Evolutionary conservation across 1,140 invertebrate species (phyloP), one percentile per base, ranked within the genome.

Genomic region (Physella acuta): DNA sequence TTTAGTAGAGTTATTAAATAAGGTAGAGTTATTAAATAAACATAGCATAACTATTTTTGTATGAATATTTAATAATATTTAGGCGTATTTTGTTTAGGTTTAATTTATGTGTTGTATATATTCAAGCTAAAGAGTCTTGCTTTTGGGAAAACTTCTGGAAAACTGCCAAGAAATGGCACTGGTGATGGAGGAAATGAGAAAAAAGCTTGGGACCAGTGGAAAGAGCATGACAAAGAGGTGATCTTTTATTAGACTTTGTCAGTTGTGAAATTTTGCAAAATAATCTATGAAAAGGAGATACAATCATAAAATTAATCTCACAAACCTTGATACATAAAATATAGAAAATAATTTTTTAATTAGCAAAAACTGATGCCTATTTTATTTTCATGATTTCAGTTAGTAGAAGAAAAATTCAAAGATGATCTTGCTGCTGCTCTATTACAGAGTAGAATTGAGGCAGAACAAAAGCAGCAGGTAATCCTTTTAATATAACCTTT

Each of bases 391-490:
- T 14, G 51, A 1, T 72, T 81, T 36, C 72, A 87, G 85, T 86
- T 88, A 78, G 87, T 90, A 34, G 86, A 88, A 80, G 90, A 89
- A 5, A 85, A 87, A 53, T 91, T 87, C 84, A 89, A 91, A 78
- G 82, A 87, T 76, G 88, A 91, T 79, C 77, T 91, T n/a, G 86
- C 90, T 77, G 86, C 88, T 87, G 90, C 90, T 17, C 85, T 91
- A 68, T 74, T 91, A 24, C 81, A 90, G 60, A 91, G 90, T 16
- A 90, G 90, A 84, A 78, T 91, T 61, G 90, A 91, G 75, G 90
- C 85, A 85, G 90, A 91, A 83, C 85, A 89, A 75, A 89, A 89
- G 73, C 88, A 90, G 83, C 84, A 87, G 79, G 84, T 59, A 26
- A 52, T 5, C 31, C 5, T 52, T 30, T n/a, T n/a, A n/a, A n/a